Evolutionary conservation across 2,888 invertebrate species (phyloP).

Genomic region (Cryptus armator): DNA sequence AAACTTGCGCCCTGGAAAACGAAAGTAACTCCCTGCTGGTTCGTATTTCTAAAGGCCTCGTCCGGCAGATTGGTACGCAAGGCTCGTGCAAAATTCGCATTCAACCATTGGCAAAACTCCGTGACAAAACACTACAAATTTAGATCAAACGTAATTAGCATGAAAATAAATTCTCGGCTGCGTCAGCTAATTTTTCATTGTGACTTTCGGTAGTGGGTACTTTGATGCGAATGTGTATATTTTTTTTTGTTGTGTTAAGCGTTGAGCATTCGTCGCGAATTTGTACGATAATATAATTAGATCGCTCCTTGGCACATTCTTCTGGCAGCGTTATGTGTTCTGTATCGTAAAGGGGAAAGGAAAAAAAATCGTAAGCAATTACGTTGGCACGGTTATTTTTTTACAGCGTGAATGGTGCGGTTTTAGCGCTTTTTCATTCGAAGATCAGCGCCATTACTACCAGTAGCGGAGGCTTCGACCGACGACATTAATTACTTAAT

Average conservation of each 20-base stretch:
- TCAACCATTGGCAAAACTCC: conserved; percentile 1
- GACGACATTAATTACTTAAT: conserved; percentile 68
- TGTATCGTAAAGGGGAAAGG: not conserved
- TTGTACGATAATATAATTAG: conserved; percentile 42
- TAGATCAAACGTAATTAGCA: not conserved
- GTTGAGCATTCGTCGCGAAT: conserved; percentile 7
- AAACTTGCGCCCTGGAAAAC: conserved; percentile 48
- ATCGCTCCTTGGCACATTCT: not conserved
- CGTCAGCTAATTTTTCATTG: not conserved
- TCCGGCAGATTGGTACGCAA: not conserved
- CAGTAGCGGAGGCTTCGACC: conserved; percentile 25
- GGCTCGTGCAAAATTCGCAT: not conserved
- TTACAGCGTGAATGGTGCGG: conserved; percentile 28
- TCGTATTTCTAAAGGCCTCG: conserved; percentile 46
- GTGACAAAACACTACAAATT: not conserved
- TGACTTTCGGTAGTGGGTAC: not conserved
- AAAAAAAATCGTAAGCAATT: conserved; percentile 22
- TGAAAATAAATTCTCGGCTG: not conserved
- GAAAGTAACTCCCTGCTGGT: conserved; percentile 40
- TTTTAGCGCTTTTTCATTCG: not conserved
- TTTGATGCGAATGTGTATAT: not conserved
- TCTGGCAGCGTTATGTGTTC: conserved; percentile 1
- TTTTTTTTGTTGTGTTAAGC: not conserved
- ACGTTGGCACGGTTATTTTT: conserved; percentile 23
- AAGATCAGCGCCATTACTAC: conserved; percentile 16